Base-by-base conservation (phyloP, 2,888 invertebrate genomes). In the Lepidochrysops patricia region DNA sequence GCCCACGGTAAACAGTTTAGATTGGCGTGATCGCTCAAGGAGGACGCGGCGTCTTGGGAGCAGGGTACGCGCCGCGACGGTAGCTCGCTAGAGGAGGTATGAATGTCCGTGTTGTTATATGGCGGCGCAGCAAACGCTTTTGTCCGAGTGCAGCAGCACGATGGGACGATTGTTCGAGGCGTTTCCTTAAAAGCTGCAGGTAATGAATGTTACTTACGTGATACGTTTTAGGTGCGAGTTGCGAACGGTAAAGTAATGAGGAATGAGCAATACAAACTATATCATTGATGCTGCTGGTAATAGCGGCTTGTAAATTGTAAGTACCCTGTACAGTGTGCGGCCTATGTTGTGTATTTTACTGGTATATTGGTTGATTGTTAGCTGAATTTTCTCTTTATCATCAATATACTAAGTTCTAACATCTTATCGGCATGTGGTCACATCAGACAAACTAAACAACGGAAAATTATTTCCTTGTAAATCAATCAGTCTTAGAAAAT, bases 51-150 rank as follows among this genome's bases (percentile, higher is more conserved):
- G 60, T 52, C 59, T 60, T 57, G 62, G 60, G 61, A 48, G 63
- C 65, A 64, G 60, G 59, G 60, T 64, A 65, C 65, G 60, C 64
- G 70, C 73, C 79, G 84, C 76, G 75, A 79, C 76, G 81, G 61
- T 66, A 64, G 64, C 61, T 63, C 62, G 62, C 61, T 61, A 64
- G 63, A 52, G 25, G 49, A 43, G 58, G 58, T 26, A 35, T 35
- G 58, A 50, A 58, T 58, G 58, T 58, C 54, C 58, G 58, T 25
- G 15, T 23, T 15, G 34, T n/a, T n/a, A n/a, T 48, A 32, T 29
- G 57, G 23, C 6, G 57, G 25, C 13, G 57, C 57, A 25, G 57
- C 34, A 34, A 37, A 27, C 12, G 35, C 23, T 58, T 58, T 58
- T 49, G 49, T 58, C 25, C 32, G 34, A 6, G 50, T 50, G 50